Evolutionary conservation across 2,113 vertebrate species (phyloP).

Genomic region (Lota lota): DNA sequence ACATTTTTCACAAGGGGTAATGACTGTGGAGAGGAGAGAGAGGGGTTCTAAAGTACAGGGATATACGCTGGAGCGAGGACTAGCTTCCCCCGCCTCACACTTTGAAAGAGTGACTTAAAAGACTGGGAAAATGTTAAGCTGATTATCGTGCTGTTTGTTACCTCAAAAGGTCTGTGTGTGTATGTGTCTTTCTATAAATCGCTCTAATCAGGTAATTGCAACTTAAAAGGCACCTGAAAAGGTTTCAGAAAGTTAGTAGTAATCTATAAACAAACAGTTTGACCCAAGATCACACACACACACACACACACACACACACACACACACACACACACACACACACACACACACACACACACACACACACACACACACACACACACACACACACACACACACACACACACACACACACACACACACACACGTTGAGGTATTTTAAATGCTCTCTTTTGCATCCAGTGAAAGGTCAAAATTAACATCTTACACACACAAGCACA

Average conservation of each 20-base stretch:
- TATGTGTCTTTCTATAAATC: background rate
- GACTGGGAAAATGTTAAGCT: slow-evolving; percentile 38
- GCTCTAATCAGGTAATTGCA: background rate
- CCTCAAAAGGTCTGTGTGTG: slow-evolving; percentile 15
- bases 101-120: slow-evolving; percentile 41
- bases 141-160: slow-evolving; percentile 29
- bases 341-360: background rate
- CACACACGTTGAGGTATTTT: background rate
- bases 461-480: background rate
- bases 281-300: background rate
- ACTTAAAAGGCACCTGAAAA: background rate
- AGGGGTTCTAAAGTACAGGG: slow-evolving; percentile 67
- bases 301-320: background rate
- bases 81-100: slow-evolving; percentile 35
- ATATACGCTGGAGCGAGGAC: slow-evolving; percentile 31
- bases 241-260: background rate
- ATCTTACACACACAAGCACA: background rate
- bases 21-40: slow-evolving; percentile 43
- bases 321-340: slow-evolving; percentile 5
- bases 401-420: background rate
- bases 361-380: slow-evolving; percentile 2
- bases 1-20: slow-evolving; percentile 52
- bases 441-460: background rate
- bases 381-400: slow-evolving; percentile 8
- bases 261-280: slow-evolving; percentile 1